Base-by-base conservation (phyloP, 1,140 invertebrate species). In the Anadara kagoshimensis region DNA sequence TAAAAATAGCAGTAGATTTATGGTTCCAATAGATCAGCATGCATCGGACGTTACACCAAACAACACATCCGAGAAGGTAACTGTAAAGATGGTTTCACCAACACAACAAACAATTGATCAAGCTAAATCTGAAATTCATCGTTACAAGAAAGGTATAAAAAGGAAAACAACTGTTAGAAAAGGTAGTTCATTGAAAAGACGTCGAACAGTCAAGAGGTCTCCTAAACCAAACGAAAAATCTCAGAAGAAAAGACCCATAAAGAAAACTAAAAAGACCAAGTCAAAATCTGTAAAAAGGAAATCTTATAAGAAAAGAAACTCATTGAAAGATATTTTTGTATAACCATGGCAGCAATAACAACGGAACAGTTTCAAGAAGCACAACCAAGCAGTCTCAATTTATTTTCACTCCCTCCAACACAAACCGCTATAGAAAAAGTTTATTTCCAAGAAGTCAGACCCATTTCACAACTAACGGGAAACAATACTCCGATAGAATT, bases 1-100 rank as follows among this genome's bases (percentile, higher is more conserved):
- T 36, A 36, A 2, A 36, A 36, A 36, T 36, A 3, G 2, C 7
- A 36, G 29, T 3, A 36, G 29, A 7, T 36, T 36, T 36, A 36
- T 36, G 29, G 29, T 36, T 36, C 29, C 29, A 7, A 36, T 36
- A 2, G 29, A 36, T 36, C 29, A 36, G 29, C 29, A 36, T 36
- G 29, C 7, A 2, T 36, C 29, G 29, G 29, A 36, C 29, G 29
- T 36, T 36, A 36, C 29, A 36, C 29, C 29, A 36, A 36, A 36
- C 29, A 36, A 36, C 29, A 36, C 7, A 7, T 36, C 29, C 7
- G 29, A 36, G 2, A 51, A 51, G 14, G 47, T 20, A 10, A 51
- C 47, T 4, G 1, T 64, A 24, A 24, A 73, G 36, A 51, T 73
- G 43, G 54, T 73, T 20, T 73, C 70, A 7, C 63, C 70, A 0